Conservation (phyloP, 2,113 vertebrate species). For the Alouatta palliata region DNA sequence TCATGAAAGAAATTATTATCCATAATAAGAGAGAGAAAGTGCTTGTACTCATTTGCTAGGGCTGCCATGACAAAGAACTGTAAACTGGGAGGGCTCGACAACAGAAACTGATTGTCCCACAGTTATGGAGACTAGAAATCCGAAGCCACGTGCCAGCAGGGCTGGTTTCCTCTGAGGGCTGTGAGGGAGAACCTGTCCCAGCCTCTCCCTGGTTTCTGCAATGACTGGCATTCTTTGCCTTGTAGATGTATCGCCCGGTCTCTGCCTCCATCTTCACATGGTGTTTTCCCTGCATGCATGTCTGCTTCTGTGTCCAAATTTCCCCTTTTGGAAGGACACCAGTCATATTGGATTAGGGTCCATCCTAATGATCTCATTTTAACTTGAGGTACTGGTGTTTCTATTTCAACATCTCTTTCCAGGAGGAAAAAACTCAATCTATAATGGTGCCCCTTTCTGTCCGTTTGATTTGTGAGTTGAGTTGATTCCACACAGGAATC, state of each 20-base stretch:
- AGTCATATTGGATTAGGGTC: neutral
- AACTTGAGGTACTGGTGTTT: neutral
- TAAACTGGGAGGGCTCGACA: neutral
- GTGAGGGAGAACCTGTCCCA: neutral
- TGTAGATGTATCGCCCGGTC: neutral
- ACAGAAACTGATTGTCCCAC: neutral
- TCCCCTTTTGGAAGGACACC: neutral
- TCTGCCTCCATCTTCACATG: neutral
- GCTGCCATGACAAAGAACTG: too few species aligned
- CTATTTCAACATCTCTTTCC: neutral
- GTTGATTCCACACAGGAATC: neutral
- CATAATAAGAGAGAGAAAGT: neutral
- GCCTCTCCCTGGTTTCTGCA: neutral
- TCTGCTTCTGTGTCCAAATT: neutral
- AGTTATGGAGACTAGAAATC: neutral
- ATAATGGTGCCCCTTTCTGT: neutral
- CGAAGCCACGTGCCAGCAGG: neutral
- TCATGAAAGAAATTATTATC: neutral
- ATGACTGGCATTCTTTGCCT: neutral
- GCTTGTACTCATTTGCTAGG: neutral
- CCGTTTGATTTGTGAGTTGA: neutral
- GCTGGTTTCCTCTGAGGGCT: neutral
- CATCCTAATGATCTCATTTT: neutral
- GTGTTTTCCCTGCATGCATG: rapidly evolving
- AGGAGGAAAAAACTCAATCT: neutral